Base-by-base conservation (phyloP, 2,797 vertebrate genomes). In the Semotilus atromaculatus region DNA sequence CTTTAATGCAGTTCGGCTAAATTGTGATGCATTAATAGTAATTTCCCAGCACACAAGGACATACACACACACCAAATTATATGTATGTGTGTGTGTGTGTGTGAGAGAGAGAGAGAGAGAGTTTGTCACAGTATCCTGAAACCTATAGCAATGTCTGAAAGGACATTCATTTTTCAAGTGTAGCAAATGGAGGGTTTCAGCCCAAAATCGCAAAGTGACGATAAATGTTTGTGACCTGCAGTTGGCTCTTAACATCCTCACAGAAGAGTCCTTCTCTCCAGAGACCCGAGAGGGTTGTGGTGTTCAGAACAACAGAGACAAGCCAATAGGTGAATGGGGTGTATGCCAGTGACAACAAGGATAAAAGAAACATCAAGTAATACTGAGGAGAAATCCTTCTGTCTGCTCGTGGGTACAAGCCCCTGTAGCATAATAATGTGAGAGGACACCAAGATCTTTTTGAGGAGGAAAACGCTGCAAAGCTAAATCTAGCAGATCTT, bases 321-420 rank as follows among this genome's bases (percentile, higher is more conserved):
- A 51, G 53, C 53, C 66, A 58, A 62, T 53, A 79, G 75, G 74
- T 84, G 51, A 78, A 70, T 18, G 36, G 75, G 82, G 53, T 77
- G 66, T 58, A 68, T 58, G 36, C n/a, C 38, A 29, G 64, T 68
- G 45, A 84, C 82, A 78, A 78, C 36, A 78, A 70, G 66, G 64
- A 84, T 84, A 71, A 84, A 84, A 78, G 66, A 78, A 84, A 60
- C 66, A 60, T 34, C 45, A 78, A 84, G 40, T 26, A 76, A 83
- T 75, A 31, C 51, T 51, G 31, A 45, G 36, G 18, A 71, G 51
- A 71, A 78, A 78, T 84, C 38, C 60, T 83, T 84, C 43, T 75
- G 34, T 83, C 60, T 76, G 62, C 73, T 83, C 40, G 18, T 67
- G 72, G 81, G 31, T 53, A 66, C 29, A 62, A 67, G 23, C 36